phyloP scores from a whole-genome alignment of 2,888 invertebrate species.

The Drosophila ochracea region DNA sequence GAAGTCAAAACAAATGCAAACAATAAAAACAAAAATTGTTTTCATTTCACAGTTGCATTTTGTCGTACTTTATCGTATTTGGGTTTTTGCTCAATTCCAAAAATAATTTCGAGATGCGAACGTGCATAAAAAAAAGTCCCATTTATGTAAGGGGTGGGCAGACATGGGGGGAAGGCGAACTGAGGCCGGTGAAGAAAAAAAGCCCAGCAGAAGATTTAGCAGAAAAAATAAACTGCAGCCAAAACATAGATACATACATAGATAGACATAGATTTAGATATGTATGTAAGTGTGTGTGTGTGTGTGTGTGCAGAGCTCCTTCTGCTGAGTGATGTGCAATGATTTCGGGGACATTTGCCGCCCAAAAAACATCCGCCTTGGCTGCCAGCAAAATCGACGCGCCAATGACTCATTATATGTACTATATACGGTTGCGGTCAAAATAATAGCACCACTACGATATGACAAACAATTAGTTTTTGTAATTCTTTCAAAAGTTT shows the following conservation, averaged over 20 bases:
- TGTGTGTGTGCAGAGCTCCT: conserved; percentile 9
- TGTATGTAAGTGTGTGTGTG: background rate
- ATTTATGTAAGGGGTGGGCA: conserved; percentile 40
- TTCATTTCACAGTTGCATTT: conserved; percentile 39
- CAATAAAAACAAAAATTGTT: conserved; percentile 25
- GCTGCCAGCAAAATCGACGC: conserved; percentile 32
- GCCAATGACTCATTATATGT: conserved; percentile 49
- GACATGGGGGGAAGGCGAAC: conserved; percentile 22
- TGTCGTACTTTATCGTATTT: conserved; percentile 28
- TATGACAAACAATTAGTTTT: background rate
- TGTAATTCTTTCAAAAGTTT: background rate
- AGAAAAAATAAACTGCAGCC: conserved; percentile 22
- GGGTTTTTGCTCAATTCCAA: conserved; percentile 82
- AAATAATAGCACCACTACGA: background rate
- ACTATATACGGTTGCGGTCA: background rate
- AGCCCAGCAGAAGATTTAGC: conserved; percentile 24
- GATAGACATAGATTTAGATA: conserved; percentile 20
- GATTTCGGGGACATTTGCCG: conserved; percentile 53
- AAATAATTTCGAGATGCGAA: conserved; percentile 79
- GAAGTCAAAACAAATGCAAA: conserved; percentile 65
- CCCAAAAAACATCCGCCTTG: conserved; percentile 38
- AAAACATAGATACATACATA: conserved; percentile 10
- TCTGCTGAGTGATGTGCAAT: conserved; percentile 45
- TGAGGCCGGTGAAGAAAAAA: background rate
- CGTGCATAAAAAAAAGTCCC: conserved; percentile 21